phyloP scores from a whole-genome alignment of 2,797 vertebrate species.

The Oryzias dopingdopingensis region DNA sequence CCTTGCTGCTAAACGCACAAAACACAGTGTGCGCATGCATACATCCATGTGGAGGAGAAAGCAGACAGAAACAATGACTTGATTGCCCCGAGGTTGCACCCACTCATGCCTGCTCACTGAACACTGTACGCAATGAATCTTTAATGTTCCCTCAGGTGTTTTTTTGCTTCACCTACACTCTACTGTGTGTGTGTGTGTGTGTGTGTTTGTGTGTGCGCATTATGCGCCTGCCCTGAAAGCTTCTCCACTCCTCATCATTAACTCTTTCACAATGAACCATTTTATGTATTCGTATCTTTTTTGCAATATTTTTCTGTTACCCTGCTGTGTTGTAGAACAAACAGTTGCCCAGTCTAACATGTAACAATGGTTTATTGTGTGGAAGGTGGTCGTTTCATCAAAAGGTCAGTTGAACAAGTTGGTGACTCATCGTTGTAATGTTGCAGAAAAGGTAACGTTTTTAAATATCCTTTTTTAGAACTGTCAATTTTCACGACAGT shows the following conservation, averaged over 20 bases:
- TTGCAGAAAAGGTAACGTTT: too few species aligned
- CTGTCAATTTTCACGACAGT: too few species aligned
- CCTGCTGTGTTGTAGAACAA: background rate
- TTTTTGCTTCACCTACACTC: constrained; percentile 54
- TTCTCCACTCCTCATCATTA: background rate
- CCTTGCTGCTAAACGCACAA: background rate
- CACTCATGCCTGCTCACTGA: constrained; percentile 14
- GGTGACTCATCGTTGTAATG: background rate
- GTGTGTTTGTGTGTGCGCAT: constrained; percentile 8
- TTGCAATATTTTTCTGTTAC: background rate
- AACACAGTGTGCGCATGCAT: constrained; percentile 3
- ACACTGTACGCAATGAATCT: constrained; percentile 52
- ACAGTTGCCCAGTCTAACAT: background rate
- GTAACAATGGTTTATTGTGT: background rate
- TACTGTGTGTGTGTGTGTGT: constrained; percentile 15
- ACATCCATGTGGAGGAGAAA: constrained; percentile 22
- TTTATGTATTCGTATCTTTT: background rate
- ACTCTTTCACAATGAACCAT: background rate
- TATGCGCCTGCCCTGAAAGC: constrained; percentile 16
- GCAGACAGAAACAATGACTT: constrained; percentile 23
- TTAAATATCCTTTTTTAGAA: too few species aligned
- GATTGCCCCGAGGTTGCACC: constrained; percentile 3
- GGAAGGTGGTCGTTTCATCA: background rate
- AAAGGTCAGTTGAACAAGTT: background rate
- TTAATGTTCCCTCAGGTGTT: constrained; percentile 66